phyloP scores from a whole-genome alignment of 1,140 invertebrate species.

The Globodera ellingtonae region DNA sequence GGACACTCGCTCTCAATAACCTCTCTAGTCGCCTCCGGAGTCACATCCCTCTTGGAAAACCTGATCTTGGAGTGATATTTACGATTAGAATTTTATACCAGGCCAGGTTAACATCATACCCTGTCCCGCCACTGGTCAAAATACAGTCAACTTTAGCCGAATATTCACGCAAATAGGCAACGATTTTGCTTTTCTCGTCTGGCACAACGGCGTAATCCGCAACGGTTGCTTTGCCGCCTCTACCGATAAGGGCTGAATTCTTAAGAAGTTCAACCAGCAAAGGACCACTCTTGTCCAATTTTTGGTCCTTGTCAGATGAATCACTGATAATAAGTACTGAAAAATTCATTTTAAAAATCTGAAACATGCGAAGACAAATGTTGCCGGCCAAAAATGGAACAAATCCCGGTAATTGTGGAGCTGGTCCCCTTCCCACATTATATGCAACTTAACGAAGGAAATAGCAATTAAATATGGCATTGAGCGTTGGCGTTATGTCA shows the following conservation, averaged over 20 bases:
- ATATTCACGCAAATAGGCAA: conserved; percentile 7
- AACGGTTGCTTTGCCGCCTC: background rate
- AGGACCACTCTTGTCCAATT: conserved; percentile 32
- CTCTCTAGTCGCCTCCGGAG: conserved; percentile 48
- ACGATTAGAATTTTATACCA: background rate
- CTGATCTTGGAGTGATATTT: background rate
- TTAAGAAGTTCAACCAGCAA: conserved; percentile 19
- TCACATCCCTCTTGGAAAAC: conserved; percentile 40
- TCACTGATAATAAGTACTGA: conserved; percentile 26
- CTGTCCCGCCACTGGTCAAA: conserved; percentile 22
- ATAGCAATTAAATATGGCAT: too few species aligned
- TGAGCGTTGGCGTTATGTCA: too few species aligned
- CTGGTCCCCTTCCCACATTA: too few species aligned
- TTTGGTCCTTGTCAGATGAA: conserved; percentile 8
- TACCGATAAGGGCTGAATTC: conserved; percentile 7
- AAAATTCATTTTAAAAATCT: conserved; percentile 14
- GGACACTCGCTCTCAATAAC: conserved; percentile 42
- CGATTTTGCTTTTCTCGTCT: conserved; percentile 20
- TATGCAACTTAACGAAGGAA: too few species aligned
- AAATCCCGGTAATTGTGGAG: too few species aligned
- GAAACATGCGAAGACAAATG: background rate
- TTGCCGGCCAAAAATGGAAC: too few species aligned
- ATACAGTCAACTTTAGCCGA: conserved; percentile 8
- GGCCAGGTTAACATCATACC: background rate
- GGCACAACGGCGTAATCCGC: conserved; percentile 16